Percentiles rank a stretch among this genome's conserved stretches.
Evolutionary conservation across 2,797 vertebrate genomes (phyloP).

Genomic region (Sarcoramphus papa): DNA sequence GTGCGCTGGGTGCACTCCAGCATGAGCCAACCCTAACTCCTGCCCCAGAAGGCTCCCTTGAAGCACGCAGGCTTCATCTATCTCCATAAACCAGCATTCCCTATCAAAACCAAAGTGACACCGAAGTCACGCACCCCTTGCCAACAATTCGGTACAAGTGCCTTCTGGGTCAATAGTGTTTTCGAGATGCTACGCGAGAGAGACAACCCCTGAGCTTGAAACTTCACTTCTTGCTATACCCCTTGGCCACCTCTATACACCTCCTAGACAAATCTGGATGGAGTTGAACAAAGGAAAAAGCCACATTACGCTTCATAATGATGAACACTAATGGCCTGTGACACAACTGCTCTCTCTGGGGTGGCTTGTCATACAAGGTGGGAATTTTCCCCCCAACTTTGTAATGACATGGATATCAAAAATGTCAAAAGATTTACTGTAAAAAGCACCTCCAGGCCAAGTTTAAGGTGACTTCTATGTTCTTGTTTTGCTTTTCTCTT

Average conservation of each 20-base stretch:
- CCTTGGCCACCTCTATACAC: not conserved
- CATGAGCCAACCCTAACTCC: not conserved
- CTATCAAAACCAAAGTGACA: not conserved
- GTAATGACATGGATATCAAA: not conserved
- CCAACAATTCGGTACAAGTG: not conserved
- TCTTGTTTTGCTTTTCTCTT: not conserved
- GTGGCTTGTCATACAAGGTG: not conserved
- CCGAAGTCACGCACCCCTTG: not conserved
- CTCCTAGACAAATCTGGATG: not conserved
- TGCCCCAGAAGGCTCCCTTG: not conserved
- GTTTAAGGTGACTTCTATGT: not conserved
- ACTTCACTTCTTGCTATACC: not conserved
- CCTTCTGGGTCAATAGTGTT: not conserved
- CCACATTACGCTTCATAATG: not conserved
- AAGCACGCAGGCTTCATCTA: not conserved
- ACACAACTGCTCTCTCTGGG: slow-evolving; percentile 30
- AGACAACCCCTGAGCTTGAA: not conserved
- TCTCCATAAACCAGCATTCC: not conserved
- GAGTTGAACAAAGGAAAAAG: not conserved
- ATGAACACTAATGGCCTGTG: slow-evolving; percentile 47
- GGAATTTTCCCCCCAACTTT: not conserved
- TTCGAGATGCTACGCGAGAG: not conserved
- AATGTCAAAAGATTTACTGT: not conserved
- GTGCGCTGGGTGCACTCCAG: fast-evolving
- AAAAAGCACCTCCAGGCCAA: not conserved